Evolutionary conservation across 2,888 invertebrate species (phyloP).

Genomic region (Caenorhabditis panamensis): DNA sequence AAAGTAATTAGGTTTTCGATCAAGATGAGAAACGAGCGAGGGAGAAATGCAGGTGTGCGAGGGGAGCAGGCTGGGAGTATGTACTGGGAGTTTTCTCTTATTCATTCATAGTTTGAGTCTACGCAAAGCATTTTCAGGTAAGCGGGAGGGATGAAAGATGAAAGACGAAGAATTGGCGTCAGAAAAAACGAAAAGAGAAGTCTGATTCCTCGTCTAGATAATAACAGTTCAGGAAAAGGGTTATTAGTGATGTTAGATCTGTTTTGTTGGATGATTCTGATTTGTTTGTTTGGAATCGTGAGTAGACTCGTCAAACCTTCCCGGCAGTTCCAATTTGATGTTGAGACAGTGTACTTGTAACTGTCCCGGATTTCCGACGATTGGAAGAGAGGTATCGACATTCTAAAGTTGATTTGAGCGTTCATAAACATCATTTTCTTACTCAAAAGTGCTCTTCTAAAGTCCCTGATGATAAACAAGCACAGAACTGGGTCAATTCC

Average conservation of each 20-base stretch:
- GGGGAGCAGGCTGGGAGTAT: neutral
- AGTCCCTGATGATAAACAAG: conserved; percentile 36
- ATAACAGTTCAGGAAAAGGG: neutral
- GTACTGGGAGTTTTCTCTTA: neutral
- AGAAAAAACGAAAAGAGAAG: neutral
- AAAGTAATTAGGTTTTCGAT: conserved; percentile 20
- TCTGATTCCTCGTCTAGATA: no score
- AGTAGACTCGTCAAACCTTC: no score
- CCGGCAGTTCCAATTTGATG: no score
- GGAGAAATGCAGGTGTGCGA: neutral
- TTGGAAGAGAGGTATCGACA: no score
- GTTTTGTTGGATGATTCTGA: no score
- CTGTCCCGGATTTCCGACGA: no score
- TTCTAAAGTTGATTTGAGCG: no score
- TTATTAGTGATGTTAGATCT: neutral
- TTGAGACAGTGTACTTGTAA: no score
- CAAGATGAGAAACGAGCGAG: neutral
- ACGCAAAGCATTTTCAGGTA: no score
- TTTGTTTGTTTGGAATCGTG: no score
- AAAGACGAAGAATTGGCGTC: neutral
- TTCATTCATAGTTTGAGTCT: conserved; percentile 5
- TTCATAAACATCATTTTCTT: conserved; percentile 3
- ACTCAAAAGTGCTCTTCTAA: conserved; percentile 28
- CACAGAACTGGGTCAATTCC: conserved; percentile 44
- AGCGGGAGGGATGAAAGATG: no score